These are phyloP conservation scores for Sinotaia quadrata DNA, from an alignment of 2,888 invertebrate species.

Conservation along the genomic window DNA sequence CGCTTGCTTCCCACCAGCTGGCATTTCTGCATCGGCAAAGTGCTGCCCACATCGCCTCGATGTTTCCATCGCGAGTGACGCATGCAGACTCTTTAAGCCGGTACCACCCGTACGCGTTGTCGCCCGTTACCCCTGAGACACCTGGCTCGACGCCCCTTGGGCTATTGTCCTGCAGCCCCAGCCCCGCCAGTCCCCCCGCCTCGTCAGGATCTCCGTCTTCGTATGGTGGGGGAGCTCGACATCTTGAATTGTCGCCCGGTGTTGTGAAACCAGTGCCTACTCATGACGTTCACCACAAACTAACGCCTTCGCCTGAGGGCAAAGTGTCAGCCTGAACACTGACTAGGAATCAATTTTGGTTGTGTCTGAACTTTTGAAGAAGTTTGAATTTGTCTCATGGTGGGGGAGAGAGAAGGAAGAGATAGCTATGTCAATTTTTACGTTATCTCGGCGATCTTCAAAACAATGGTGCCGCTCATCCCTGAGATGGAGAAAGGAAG, in stretches of 20 bases:
- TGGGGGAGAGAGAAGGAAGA: too few species aligned
- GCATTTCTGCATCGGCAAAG: slow-evolving; percentile 27
- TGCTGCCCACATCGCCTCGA: slow-evolving; percentile 45
- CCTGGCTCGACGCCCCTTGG: slow-evolving; percentile 42
- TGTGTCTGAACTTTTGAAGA: too few species aligned
- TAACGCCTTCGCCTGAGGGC: slow-evolving; percentile 20
- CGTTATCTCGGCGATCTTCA: too few species aligned
- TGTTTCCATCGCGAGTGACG: slow-evolving; percentile 72
- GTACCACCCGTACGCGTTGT: slow-evolving; percentile 84
- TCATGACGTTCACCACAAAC: slow-evolving; percentile 29
- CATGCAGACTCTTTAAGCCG: slow-evolving; percentile 78
- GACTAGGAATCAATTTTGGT: too few species aligned
- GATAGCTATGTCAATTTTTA: too few species aligned
- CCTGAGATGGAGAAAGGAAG: too few species aligned
- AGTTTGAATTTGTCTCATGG: too few species aligned
- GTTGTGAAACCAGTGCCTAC: slow-evolving; percentile 28
- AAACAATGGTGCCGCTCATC: too few species aligned
- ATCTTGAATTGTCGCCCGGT: slow-evolving; percentile 8
- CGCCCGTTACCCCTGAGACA: slow-evolving; percentile 75
- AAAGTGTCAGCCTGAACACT: slow-evolving; percentile 8
- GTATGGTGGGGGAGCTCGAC: neutral
- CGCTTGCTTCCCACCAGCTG: slow-evolving; percentile 26
- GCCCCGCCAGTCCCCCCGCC: slow-evolving; percentile 25
- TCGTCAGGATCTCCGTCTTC: neutral
- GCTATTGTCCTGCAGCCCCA: slow-evolving; percentile 11